Evolutionary conservation across 2,888 invertebrate genomes (phyloP), one percentile per base, ranked within the genome.

Genomic region (Thymelicus acteon): DNA sequence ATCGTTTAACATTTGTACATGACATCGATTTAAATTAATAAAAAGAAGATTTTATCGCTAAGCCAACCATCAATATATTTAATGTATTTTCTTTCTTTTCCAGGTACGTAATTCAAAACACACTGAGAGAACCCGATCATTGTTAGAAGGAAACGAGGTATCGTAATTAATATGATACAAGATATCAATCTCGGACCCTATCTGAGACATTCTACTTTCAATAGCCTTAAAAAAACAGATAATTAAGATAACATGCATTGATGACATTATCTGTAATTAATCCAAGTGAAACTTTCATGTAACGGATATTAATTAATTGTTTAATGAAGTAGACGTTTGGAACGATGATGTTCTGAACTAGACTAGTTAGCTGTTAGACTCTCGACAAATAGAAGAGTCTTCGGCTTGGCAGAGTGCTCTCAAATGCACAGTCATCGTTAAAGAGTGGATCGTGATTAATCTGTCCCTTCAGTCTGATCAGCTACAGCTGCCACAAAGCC

Each of bases 381-480:
- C 40, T 40, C 52, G 52, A 52, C 49, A 49, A 49, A n/a, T 15
- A 49, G 49, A 49, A 49, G 15, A 49, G 49, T 49, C 15, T 49
- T 60, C 40, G 44, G 60, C n/a, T 31, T 63, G 15, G 49, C 62
- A 48, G 13, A 49, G 62, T 48, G 47, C 37, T 37, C 62, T 39
- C n/a, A 49, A 63, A 49, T 49, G 62, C 62, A 62, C 62, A 63
- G 62, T 63, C 62, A 63, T 63, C 37, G 64, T 52, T 40, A 54
- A 49, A 64, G 64, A 52, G 64, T 64, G 64, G 64, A 64, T 64
- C 52, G 63, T 52, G 64, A 64, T 64, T 64, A 64, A 64, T 52
- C 64, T 64, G 64, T 39, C 52, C 15, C 60, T 39, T 7, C 12
- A 47, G 44, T 19, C 13, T 39, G 64, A 64, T 64, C 64, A 64